These are phyloP conservation scores for Darevskia nairensis DNA, from an alignment of 2,797 vertebrate genomes.

Conservation along the genomic window DNA sequence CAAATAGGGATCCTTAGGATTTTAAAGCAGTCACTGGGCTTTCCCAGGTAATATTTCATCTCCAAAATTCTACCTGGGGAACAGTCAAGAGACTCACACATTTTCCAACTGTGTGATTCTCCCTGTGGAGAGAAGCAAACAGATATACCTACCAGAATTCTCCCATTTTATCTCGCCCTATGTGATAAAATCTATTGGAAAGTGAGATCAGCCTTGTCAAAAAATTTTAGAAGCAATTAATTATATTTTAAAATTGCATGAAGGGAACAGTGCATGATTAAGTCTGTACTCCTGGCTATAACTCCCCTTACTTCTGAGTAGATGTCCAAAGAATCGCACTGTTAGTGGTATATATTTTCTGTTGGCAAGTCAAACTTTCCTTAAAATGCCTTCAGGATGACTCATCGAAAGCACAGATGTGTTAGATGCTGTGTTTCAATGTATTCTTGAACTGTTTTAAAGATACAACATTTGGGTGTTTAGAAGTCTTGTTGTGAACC, in stretches of 20 bases:
- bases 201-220: background rate
- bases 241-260: conserved; percentile 53
- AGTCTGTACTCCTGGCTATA: background rate
- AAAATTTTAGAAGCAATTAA: background rate
- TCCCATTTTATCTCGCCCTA: background rate
- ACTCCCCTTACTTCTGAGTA: background rate
- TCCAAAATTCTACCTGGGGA: background rate
- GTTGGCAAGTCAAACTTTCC: conserved; percentile 54
- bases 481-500: conserved; percentile 56
- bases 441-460: conserved; percentile 61
- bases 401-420: conserved; percentile 67
- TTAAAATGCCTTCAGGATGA: conserved; percentile 73
- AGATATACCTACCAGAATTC: too few species aligned
- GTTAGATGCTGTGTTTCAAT: conserved; percentile 50
- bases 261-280: conserved; percentile 42
- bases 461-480: conserved; percentile 53
- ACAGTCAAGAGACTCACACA: background rate
- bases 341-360: conserved; percentile 11
- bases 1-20: background rate
- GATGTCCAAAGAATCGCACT: background rate
- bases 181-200: background rate
- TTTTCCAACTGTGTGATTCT: background rate
- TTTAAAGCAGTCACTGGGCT: background rate
- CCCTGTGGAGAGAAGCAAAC: too few species aligned
- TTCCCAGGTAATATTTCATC: background rate